These are phyloP conservation scores for Cichlasoma orientale DNA, from an alignment of 2,797 vertebrate species.

Conservation along the genomic window DNA sequence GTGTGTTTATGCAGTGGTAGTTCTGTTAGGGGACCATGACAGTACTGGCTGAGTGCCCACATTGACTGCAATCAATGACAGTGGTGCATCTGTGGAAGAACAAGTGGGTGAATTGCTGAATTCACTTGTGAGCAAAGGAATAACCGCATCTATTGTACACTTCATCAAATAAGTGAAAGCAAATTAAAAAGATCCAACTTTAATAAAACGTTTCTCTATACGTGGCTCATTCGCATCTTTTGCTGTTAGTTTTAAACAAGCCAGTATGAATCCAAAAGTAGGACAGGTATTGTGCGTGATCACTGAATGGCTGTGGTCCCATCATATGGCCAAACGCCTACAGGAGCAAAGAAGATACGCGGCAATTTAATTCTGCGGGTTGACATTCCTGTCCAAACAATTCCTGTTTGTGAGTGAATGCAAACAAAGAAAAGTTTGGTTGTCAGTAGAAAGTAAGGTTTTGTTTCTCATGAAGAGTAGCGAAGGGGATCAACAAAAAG, in stretches of 20 bases:
- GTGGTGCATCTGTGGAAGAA: slow-evolving; percentile 21
- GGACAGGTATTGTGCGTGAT: slow-evolving; percentile 59
- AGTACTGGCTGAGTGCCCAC: slow-evolving; percentile 57
- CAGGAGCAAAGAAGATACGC: slow-evolving; percentile 58
- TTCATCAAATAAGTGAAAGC: slow-evolving; percentile 4
- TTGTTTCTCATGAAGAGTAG: slow-evolving; percentile 68
- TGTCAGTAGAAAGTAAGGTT: slow-evolving; percentile 74
- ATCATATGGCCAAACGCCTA: slow-evolving; percentile 74
- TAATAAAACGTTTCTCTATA: neutral
- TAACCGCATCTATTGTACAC: slow-evolving; percentile 7
- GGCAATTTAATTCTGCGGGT: slow-evolving; percentile 69
- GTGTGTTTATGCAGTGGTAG: slow-evolving; percentile 9
- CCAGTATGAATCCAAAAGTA: slow-evolving; percentile 52
- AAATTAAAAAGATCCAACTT: slow-evolving; percentile 1
- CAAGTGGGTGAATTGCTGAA: slow-evolving; percentile 37
- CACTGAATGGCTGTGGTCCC: slow-evolving; percentile 58
- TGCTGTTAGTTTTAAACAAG: slow-evolving; percentile 26
- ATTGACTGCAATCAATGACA: slow-evolving; percentile 52
- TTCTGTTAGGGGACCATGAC: slow-evolving; percentile 50
- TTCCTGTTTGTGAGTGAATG: slow-evolving; percentile 64
- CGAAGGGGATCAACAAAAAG: slow-evolving; percentile 72
- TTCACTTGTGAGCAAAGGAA: slow-evolving; percentile 33
- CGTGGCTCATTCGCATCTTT: slow-evolving; percentile 8
- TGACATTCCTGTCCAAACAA: slow-evolving; percentile 75
- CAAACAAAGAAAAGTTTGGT: slow-evolving; percentile 82